Evolutionary conservation across 1,140 invertebrate species (phyloP).

Genomic region (Drosophila repleta): DNA sequence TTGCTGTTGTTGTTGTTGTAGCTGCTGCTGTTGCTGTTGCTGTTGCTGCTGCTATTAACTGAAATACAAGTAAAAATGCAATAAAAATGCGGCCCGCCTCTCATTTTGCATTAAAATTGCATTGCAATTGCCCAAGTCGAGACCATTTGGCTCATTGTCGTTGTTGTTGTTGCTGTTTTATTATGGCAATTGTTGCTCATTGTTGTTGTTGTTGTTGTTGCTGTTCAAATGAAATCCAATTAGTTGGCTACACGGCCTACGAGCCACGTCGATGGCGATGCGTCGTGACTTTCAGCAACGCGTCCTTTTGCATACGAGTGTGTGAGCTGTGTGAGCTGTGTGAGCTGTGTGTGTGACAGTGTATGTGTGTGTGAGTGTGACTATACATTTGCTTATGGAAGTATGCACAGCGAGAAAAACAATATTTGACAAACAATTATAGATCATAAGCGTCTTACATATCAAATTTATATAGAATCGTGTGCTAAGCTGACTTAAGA

Average conservation of each 20-base stretch:
- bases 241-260: slow-evolving; percentile 77
- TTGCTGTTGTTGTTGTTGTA: slow-evolving; percentile 51
- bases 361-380: slow-evolving; percentile 6
- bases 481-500: no score
- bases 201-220: slow-evolving; percentile 50
- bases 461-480: no score
- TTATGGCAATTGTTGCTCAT: slow-evolving; percentile 61
- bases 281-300: slow-evolving; percentile 59
- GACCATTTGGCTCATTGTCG: slow-evolving; percentile 24
- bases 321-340: background rate
- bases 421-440: background rate
- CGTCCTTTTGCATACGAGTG: slow-evolving; percentile 39
- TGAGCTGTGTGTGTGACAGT: background rate
- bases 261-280: slow-evolving; percentile 43
- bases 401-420: slow-evolving; percentile 22
- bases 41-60: slow-evolving; percentile 68
- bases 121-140: slow-evolving; percentile 75
- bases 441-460: background rate
- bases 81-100: slow-evolving; percentile 76
- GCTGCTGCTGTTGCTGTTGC: slow-evolving; percentile 55
- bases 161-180: slow-evolving; percentile 47
- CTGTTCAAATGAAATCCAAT: slow-evolving; percentile 82
- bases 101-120: slow-evolving; percentile 83
- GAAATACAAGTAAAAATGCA: slow-evolving; percentile 81
- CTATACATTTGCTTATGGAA: slow-evolving; percentile 22